Evolutionary conservation across 1,140 invertebrate species (phyloP).

Genomic region (Hylyphantes graminicola): DNA sequence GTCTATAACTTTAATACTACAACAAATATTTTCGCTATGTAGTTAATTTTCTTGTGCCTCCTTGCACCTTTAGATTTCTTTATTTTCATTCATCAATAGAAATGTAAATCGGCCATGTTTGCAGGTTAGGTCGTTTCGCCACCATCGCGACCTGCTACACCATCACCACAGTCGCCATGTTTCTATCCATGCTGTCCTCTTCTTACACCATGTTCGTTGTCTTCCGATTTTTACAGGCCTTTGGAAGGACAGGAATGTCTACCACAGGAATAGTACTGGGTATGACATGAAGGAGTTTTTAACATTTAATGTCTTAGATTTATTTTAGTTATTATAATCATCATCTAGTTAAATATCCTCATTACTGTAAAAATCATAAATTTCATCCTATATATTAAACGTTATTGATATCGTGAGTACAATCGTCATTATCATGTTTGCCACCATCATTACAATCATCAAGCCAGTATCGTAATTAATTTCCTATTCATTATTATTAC

Average conservation of each 20-base stretch:
- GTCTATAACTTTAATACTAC: not conserved
- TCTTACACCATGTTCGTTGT: slow-evolving; percentile 37
- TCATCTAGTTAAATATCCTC: too few species aligned
- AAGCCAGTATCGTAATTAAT: too few species aligned
- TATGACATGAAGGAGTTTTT: not conserved
- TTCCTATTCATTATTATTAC: not conserved
- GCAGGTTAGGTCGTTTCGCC: slow-evolving; percentile 3
- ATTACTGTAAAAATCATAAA: too few species aligned
- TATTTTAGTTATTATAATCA: too few species aligned
- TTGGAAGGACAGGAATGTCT: slow-evolving; percentile 34
- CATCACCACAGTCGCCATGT: not conserved
- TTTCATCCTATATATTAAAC: too few species aligned
- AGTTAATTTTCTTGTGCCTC: not conserved
- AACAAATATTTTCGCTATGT: not conserved
- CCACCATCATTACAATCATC: too few species aligned
- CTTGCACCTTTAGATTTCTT: not conserved
- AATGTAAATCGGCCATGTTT: not conserved
- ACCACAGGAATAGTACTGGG: slow-evolving; percentile 26
- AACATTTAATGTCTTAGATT: too few species aligned
- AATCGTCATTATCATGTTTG: too few species aligned
- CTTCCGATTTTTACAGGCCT: slow-evolving; percentile 31
- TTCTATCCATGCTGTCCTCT: slow-evolving; percentile 13
- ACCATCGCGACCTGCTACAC: not conserved
- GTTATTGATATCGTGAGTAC: too few species aligned
- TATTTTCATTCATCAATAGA: too few species aligned